phyloP scores from a whole-genome alignment of 2,888 invertebrate species.

The Diaperis boleti region DNA sequence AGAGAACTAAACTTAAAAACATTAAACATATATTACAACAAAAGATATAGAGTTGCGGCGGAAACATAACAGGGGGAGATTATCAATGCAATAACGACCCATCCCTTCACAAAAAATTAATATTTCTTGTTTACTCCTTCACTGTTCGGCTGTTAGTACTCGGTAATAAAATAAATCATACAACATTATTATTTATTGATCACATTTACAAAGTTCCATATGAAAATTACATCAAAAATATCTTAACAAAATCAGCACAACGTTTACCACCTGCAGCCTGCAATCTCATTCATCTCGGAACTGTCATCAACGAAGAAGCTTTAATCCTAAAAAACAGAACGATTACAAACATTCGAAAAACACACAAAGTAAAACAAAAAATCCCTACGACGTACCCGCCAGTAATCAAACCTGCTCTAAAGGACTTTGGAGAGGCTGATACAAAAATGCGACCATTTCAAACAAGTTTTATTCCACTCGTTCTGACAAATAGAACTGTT shows the following conservation, averaged over 20 bases:
- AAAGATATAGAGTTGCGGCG: no score
- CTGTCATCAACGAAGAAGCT: conserved; percentile 33
- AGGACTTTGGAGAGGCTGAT: conserved; percentile 36
- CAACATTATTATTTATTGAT: conserved; percentile 8
- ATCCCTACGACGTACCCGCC: conserved; percentile 4
- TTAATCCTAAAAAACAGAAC: conserved; percentile 39
- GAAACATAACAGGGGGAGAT: no score
- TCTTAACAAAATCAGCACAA: neutral
- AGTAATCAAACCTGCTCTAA: conserved; percentile 6
- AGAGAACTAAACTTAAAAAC: no score
- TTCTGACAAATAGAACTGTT: neutral
- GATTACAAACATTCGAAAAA: conserved; percentile 14
- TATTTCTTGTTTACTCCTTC: no score
- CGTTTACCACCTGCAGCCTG: neutral
- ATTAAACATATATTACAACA: no score
- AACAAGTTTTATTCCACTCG: conserved; percentile 29
- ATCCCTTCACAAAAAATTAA: no score
- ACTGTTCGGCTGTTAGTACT: no score
- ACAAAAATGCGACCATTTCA: conserved; percentile 33
- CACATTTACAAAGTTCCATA: conserved; percentile 5
- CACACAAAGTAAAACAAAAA: conserved; percentile 13
- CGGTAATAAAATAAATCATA: neutral
- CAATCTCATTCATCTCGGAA: neutral
- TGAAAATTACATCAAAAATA: neutral
- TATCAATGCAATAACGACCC: no score